These are phyloP conservation scores for Catharus minimus DNA, from an alignment of 2,113 vertebrate genomes.

Conservation along the genomic window DNA sequence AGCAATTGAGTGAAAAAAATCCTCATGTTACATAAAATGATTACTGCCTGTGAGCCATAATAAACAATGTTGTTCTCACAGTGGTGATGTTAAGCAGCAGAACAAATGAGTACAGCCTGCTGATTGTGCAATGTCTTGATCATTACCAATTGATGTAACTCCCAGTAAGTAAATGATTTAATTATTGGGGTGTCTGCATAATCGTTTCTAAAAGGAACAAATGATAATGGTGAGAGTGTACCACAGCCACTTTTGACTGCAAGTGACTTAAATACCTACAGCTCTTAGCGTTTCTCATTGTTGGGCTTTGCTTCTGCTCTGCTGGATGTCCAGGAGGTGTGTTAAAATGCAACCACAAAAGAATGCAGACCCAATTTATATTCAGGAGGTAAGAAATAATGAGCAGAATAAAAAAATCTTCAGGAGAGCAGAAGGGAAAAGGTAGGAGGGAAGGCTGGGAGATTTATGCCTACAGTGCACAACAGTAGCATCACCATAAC, in stretches of 20 bases:
- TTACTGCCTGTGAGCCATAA: conserved; percentile 77
- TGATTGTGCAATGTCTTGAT: conserved; percentile 44
- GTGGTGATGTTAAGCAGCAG: conserved; percentile 52
- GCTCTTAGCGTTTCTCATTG: background rate
- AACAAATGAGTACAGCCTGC: conserved; percentile 66
- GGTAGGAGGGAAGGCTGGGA: background rate
- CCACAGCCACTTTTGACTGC: background rate
- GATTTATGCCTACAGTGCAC: background rate
- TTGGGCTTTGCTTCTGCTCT: background rate
- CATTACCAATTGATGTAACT: conserved; percentile 22
- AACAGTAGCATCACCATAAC: background rate
- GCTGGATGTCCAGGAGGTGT: background rate
- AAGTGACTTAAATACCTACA: background rate
- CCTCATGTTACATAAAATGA: conserved; percentile 74
- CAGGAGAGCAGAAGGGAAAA: background rate
- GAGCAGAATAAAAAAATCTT: background rate
- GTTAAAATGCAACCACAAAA: background rate
- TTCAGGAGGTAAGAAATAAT: background rate
- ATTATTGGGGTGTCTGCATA: conserved; percentile 13
- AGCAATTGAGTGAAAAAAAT: conserved; percentile 79
- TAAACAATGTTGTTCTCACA: conserved; percentile 69
- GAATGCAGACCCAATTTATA: background rate
- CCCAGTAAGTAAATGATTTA: conserved; percentile 34
- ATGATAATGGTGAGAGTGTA: background rate
- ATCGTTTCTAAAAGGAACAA: background rate